Evolutionary conservation across 2,888 invertebrate species (phyloP).

Genomic region (Ochropleura leucogaster): DNA sequence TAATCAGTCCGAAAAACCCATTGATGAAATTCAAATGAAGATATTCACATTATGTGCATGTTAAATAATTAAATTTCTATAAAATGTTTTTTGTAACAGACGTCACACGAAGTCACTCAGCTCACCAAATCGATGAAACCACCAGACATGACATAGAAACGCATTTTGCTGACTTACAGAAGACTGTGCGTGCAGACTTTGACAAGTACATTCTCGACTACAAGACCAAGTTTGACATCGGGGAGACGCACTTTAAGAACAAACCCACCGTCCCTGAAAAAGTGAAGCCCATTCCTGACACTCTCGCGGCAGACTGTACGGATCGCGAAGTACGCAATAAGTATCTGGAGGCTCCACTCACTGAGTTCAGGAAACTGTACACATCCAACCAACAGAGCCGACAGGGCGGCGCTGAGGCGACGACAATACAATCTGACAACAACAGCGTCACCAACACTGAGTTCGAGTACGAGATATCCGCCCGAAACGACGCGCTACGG

Average conservation of each 20-base stretch:
- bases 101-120: constrained; percentile 61
- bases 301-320: constrained; percentile 51
- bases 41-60: neutral
- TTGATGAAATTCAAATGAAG: neutral
- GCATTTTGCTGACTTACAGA: constrained; percentile 48
- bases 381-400: constrained; percentile 58
- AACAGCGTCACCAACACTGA: constrained; percentile 18
- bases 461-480: constrained; percentile 11
- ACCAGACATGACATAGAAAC: constrained; percentile 38
- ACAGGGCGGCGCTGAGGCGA: neutral
- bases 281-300: constrained; percentile 71
- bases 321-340: constrained; percentile 54
- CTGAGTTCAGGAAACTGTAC: constrained; percentile 83
- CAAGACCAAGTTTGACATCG: constrained; percentile 70
- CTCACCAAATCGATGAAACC: constrained; percentile 56
- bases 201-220: constrained; percentile 79
- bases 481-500: constrained; percentile 48
- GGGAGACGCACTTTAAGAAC: constrained; percentile 69
- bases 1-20: neutral
- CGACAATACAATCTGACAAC: neutral
- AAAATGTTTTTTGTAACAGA: constrained; percentile 63
- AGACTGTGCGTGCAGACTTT: constrained; percentile 69
- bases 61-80: neutral
- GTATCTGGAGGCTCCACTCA: constrained; percentile 81
- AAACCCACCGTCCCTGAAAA: constrained; percentile 65